phyloP scores from a whole-genome alignment of 1,140 invertebrate species.

The Polypedilum pembai region DNA sequence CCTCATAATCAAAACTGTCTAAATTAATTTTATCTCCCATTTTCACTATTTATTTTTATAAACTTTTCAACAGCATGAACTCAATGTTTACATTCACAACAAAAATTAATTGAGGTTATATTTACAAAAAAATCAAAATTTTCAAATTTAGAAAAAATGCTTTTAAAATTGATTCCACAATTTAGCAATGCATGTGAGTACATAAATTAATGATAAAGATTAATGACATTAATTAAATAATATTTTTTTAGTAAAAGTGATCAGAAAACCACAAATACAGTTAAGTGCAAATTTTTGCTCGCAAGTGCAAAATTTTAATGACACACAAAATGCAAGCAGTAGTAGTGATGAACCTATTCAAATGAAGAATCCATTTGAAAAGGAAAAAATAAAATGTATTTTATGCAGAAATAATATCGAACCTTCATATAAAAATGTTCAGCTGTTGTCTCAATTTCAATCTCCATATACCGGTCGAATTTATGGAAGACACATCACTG shows the following conservation, averaged over 20 bases:
- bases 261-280: too few species aligned
- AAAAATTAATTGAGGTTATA: not conserved
- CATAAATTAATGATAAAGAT: too few species aligned
- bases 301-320: too few species aligned
- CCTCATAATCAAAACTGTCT: conserved; percentile 49
- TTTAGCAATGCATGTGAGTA: too few species aligned
- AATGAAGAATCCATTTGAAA: conserved; percentile 76
- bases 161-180: too few species aligned
- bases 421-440: conserved; percentile 87
- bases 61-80: not conserved
- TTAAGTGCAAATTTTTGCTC: too few species aligned
- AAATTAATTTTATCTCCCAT: not conserved
- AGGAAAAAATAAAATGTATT: conserved; percentile 66
- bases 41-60: not conserved
- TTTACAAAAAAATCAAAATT: not conserved
- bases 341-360: conserved; percentile 50
- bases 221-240: too few species aligned
- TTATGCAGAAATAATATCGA: conserved; percentile 78
- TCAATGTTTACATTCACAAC: not conserved
- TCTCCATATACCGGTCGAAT: conserved; percentile 85
- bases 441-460: conserved; percentile 89
- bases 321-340: not conserved
- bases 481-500: conserved; percentile 87
- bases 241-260: too few species aligned
- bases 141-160: too few species aligned